Conservation (phyloP, 1,140 invertebrate genomes). For the Notospermus geniculatus region DNA sequence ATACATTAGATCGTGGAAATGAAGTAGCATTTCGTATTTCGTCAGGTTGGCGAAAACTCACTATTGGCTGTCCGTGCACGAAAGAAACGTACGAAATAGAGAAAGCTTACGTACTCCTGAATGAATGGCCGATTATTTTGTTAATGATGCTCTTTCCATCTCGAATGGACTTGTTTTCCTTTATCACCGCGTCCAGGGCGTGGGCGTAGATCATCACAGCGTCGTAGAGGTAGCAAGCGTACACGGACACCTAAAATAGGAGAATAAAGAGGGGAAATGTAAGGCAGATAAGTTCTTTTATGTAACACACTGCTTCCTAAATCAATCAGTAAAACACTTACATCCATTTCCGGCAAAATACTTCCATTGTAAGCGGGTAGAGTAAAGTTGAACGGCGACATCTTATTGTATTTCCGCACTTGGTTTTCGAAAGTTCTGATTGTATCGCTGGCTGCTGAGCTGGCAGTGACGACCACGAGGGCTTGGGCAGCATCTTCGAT, state of each 20-base stretch:
- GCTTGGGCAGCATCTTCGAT: conserved; percentile 64
- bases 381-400: conserved; percentile 80
- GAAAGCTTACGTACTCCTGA: conserved; percentile 71
- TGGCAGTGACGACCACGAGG: conserved; percentile 79
- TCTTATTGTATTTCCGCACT: conserved; percentile 73
- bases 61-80: background rate
- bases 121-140: conserved; percentile 69
- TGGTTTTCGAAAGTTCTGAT: conserved; percentile 73
- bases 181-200: conserved; percentile 75
- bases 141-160: conserved; percentile 62
- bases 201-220: conserved; percentile 87
- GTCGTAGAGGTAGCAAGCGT: conserved; percentile 95
- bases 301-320: no score
- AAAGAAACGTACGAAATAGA: conserved; percentile 35
- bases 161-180: conserved; percentile 64
- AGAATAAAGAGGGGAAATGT: no score
- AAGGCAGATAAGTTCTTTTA: no score
- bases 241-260: conserved; percentile 88
- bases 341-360: conserved; percentile 22
- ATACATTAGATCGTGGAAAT: no score
- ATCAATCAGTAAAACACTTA: conserved; percentile 2
- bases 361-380: no score
- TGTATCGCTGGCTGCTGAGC: conserved; percentile 72
- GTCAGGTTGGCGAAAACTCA: no score
- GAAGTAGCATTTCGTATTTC: no score